Evolutionary conservation across 2,888 invertebrate species (phyloP).

Genomic region (Unio delphinus): DNA sequence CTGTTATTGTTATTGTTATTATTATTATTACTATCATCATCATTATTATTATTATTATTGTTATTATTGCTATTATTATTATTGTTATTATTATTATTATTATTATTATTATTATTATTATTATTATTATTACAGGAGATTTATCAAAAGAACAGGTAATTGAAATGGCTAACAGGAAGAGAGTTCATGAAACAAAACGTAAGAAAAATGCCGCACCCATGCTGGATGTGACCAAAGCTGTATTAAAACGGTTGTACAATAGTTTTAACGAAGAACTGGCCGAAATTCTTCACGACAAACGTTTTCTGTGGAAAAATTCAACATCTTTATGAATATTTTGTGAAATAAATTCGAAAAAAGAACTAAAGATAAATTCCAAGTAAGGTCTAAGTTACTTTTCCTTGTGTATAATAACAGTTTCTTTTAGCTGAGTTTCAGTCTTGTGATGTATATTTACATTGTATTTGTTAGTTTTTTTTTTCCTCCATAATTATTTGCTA

Average conservation of each 20-base stretch:
- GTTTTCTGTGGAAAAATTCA: constrained; percentile 35
- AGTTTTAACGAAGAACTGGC: constrained; percentile 40
- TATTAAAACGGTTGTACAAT: constrained; percentile 43
- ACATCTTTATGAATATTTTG: neutral
- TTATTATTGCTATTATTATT: neutral
- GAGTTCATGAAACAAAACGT: constrained; percentile 31
- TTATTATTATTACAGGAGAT: constrained; percentile 18
- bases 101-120: no score
- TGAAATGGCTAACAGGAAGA: constrained; percentile 13
- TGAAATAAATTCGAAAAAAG: no score
- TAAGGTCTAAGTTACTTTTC: no score
- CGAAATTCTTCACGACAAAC: constrained; percentile 29
- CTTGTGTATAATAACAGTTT: no score
- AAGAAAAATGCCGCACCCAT: constrained; percentile 38
- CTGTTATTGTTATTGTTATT: neutral
- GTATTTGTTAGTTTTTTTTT: no score
- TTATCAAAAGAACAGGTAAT: constrained; percentile 19
- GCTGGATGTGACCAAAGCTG: constrained; percentile 32
- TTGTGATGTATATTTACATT: no score
- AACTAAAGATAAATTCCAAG: no score
- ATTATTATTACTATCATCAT: neutral
- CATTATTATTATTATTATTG: no score
- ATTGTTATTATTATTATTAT: no score
- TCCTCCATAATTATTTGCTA: no score
- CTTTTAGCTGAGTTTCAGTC: no score